Evolutionary conservation across 2,888 invertebrate species (phyloP).

Genomic region (Heliconius ismenius): DNA sequence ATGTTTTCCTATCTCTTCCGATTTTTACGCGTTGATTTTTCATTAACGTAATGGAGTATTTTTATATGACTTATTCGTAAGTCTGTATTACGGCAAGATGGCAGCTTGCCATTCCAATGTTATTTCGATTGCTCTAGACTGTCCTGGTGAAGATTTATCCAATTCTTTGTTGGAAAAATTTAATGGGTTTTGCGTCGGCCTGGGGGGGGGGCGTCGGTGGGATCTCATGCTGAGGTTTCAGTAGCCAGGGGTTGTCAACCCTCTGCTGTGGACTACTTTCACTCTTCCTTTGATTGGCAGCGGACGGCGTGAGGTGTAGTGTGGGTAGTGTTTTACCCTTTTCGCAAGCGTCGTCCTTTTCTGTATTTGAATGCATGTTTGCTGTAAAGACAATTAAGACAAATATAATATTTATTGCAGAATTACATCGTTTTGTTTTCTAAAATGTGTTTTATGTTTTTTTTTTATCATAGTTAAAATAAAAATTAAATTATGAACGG

Average conservation of each 20-base stretch:
- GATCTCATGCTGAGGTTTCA: conserved; percentile 73
- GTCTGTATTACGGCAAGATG: conserved; percentile 67
- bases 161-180: conserved; percentile 71
- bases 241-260: conserved; percentile 62
- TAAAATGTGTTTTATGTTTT: background rate
- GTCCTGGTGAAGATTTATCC: conserved; percentile 55
- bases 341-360: conserved; percentile 67
- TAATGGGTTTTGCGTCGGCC: conserved; percentile 59
- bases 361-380: conserved; percentile 72
- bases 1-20: conserved; percentile 52
- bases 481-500: background rate
- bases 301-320: conserved; percentile 70
- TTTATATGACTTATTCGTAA: conserved; percentile 66
- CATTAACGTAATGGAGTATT: conserved; percentile 63
- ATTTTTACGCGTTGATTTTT: conserved; percentile 60
- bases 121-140: conserved; percentile 45
- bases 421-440: background rate
- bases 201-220: conserved; percentile 75
- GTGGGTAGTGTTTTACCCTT: conserved; percentile 60
- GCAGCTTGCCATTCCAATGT: conserved; percentile 67
- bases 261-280: conserved; percentile 57
- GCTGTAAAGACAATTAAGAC: conserved; percentile 33
- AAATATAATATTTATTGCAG: background rate
- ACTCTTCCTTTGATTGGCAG: conserved; percentile 57
- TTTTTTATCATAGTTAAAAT: background rate